Conservation (phyloP, 2,888 invertebrate species). For the Bombylius major region DNA sequence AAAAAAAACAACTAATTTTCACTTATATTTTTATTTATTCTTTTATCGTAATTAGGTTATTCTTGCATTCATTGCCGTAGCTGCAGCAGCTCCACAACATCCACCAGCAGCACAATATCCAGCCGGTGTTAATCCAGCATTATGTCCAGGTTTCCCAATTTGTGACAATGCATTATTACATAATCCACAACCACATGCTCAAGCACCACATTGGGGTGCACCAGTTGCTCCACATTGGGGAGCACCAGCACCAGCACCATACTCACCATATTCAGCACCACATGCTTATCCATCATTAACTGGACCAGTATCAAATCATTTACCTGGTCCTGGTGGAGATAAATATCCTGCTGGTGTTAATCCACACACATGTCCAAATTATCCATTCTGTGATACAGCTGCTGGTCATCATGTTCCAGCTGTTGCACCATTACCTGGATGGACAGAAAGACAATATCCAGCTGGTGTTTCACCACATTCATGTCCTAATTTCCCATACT, state of each 20-base stretch:
- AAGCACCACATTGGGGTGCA: constrained; percentile 25
- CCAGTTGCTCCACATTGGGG: constrained; percentile 23
- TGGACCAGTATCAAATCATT: constrained; percentile 17
- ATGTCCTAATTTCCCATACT: constrained; percentile 40
- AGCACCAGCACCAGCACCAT: constrained; percentile 15
- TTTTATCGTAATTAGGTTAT: constrained; percentile 22
- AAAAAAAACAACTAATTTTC: no score
- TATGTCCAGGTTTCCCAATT: constrained; percentile 40
- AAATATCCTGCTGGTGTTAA: constrained; percentile 39
- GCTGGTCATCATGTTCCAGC: constrained; percentile 26
- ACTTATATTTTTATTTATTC: neutral
- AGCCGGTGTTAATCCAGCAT: constrained; percentile 39
- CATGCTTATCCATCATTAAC: constrained; percentile 17
- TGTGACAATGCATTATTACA: constrained; percentile 40
- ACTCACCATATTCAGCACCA: constrained; percentile 2
- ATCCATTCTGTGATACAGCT: constrained; percentile 40
- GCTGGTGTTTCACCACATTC: constrained; percentile 37
- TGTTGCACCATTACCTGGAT: constrained; percentile 37
- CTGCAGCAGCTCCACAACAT: constrained; percentile 34
- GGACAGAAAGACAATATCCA: constrained; percentile 37
- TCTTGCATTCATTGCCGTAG: constrained; percentile 28
- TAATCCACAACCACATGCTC: constrained; percentile 23
- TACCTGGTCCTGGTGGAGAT: constrained; percentile 26
- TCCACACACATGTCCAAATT: constrained; percentile 41
- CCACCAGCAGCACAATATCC: constrained; percentile 36